Evolutionary conservation across 2,113 vertebrate genomes (phyloP), one percentile per base, ranked within the genome.

Genomic region (Callipepla squamata): DNA sequence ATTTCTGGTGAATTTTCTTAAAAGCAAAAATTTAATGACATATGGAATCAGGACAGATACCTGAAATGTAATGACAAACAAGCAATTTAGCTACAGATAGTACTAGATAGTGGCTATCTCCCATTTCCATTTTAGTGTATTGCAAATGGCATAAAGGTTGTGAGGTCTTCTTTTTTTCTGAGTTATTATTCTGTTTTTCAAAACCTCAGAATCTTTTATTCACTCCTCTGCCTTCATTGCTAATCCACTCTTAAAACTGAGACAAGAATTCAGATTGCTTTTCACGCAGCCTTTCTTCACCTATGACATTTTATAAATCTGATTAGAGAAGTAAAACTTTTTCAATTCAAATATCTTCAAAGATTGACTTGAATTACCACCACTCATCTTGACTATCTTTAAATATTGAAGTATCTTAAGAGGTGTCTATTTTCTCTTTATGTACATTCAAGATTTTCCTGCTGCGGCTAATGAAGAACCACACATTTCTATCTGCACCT

Each of bases 1-100:
- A 66, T 82, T 95, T 80, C 47, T 75, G 36, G 51, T 18, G 75
- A 92, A 87, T 87, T 90, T 83, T 83, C 89, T 89, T 78, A 90
- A 93, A 95, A 95, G 77, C 8, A 65, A 68, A 87, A 93, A 73
- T 90, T 80, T 93, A 89, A 94, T 63, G 75, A 88, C 72, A 90
- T 73, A 78, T 0, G 2, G 85, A 87, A 84, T n/a, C 77, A 78
- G 48, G n/a, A 66, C 51, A 90, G 62, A 76, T 62, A 90, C 12
- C 40, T 79, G 50, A 95, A 92, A 82, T 69, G 45, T 45, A 90
- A 93, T 79, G 80, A 87, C 20, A 47, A 94, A 91, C 90, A 65
- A 89, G 93, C 78, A 83, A 48, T 90, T 92, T 92, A 85, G 89
- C 25, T 11, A 47, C 0, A 0, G 14, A 40, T 77, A 66, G 48